These are phyloP conservation scores for Semicossyphus pulcher DNA, from an alignment of 2,113 vertebrate genomes.

Conservation along the genomic window DNA sequence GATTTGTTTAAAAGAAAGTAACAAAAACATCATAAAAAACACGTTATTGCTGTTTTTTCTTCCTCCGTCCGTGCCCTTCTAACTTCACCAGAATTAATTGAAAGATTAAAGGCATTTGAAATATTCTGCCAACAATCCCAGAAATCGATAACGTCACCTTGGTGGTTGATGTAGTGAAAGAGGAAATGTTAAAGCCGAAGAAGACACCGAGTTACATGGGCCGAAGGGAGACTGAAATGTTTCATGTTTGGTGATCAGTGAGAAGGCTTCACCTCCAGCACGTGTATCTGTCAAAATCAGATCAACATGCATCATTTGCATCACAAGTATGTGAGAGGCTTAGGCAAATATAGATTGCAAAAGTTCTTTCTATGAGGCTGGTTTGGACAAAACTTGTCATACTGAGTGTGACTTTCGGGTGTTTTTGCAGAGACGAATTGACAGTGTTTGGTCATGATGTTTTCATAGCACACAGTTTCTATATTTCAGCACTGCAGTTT, in stretches of 20 bases:
- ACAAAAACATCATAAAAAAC: no score
- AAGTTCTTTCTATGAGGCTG: not conserved
- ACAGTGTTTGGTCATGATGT: not conserved
- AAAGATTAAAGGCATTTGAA: not conserved
- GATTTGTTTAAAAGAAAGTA: not conserved
- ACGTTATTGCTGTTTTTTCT: not conserved
- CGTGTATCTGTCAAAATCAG: not conserved
- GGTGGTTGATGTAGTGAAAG: not conserved
- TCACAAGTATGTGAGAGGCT: not conserved
- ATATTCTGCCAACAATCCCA: not conserved
- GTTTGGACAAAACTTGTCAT: not conserved
- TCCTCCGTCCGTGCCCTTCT: not conserved
- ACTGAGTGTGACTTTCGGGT: not conserved
- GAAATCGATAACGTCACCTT: not conserved
- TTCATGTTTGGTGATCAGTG: not conserved
- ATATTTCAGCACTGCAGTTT: constrained; percentile 8
- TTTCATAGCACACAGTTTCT: not conserved
- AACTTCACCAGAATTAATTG: not conserved
- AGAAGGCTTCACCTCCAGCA: not conserved
- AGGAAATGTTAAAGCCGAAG: not conserved
- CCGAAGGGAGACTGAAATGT: not conserved
- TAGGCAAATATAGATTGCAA: not conserved
- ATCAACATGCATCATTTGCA: not conserved
- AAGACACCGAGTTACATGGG: not conserved
- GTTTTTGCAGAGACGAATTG: not conserved